Evolutionary conservation across 2,113 vertebrate genomes (phyloP).

Genomic region (Centropus bengalensis): DNA sequence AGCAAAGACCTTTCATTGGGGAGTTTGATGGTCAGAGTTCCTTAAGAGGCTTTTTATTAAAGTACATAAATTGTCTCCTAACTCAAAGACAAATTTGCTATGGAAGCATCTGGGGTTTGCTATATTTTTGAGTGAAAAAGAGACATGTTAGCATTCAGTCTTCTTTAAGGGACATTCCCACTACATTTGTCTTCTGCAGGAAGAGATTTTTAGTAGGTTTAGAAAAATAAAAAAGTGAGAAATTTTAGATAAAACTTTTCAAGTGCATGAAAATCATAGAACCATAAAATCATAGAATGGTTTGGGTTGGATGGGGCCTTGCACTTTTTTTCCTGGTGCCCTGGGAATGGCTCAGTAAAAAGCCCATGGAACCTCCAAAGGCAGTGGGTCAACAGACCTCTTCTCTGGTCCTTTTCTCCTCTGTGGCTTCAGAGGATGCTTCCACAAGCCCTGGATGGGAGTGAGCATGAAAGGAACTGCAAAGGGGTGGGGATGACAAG

Average conservation of each 20-base stretch:
- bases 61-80: neutral
- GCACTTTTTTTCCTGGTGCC: neutral
- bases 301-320: too few relatives aligned
- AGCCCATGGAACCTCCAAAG: neutral
- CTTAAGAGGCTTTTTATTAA: neutral
- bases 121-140: neutral
- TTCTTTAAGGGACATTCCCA: slow-evolving; percentile 11
- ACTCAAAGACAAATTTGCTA: neutral
- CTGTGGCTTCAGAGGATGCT: neutral
- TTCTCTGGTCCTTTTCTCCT: neutral
- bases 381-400: neutral
- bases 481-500: neutral
- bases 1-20: neutral
- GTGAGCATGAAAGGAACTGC: neutral
- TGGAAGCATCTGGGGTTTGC: neutral
- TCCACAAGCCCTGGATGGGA: neutral
- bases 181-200: neutral
- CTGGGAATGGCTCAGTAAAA: neutral
- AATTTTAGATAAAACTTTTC: neutral
- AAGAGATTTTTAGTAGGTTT: neutral
- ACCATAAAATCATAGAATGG: too few relatives aligned
- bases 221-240: neutral
- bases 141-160: neutral
- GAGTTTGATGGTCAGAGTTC: neutral
- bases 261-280: neutral